Evolutionary conservation across 2,888 invertebrate species (phyloP), one percentile per base, ranked within the genome.

Genomic region (Nymphalis polychloros): DNA sequence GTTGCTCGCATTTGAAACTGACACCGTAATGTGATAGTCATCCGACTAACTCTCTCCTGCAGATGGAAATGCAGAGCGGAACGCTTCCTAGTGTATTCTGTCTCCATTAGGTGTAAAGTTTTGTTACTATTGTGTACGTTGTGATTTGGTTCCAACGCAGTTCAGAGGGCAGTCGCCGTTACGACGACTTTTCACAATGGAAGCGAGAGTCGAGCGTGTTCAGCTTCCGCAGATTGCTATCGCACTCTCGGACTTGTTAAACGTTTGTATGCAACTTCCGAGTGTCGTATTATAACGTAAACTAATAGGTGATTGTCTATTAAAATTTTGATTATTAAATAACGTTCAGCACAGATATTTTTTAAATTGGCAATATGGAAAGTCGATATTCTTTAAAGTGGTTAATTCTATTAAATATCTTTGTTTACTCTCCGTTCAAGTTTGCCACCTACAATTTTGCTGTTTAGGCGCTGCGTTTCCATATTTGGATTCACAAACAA

Each of bases 31-130:
- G 72, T 77, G 83, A 90, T 82, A 78, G 78, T 77, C 81, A 82
- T 82, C 83, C 81, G 80, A 83, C 76, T 78, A 79, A 85, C 90
- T 91, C 90, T 90, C 92, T 89, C 88, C 85, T 84, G 82, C 80
- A 79, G 82, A 85, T 85, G 80, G 83, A 84, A 90, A 88, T 86
- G 86, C 88, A 87, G 84, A 90, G 89, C 91, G 90, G 88, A 92
- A 91, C 90, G 87, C 81, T 92, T 92, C 90, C 91, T 88, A 78
- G 79, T 85, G 79, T 79, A 75, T 76, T 82, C 76, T 76, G 77
- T 75, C 78, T 87, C 84, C 81, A 81, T 82, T 84, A 83, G 61
- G 60, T 81, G 84, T 78, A 84, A 59, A 55, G 60, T 68, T 64
- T 87, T 87, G 85, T 88, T 78, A 76, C 75, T 67, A 75, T 73